phyloP scores from a whole-genome alignment of 2,888 invertebrate genomes.

The Troglohyphantes excavatus region DNA sequence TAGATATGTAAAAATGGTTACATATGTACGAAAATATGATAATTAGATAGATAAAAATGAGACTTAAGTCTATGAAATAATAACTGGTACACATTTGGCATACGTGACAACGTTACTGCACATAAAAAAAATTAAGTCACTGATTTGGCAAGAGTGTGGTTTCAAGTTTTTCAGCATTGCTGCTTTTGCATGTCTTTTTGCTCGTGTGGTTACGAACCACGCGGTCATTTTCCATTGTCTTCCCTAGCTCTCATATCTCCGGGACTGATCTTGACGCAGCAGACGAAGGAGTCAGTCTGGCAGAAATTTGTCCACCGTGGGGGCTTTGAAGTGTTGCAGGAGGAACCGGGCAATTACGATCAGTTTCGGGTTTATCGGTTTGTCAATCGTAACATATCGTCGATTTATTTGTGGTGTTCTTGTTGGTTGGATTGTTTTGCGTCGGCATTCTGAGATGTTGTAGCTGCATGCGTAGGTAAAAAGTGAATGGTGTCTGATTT shows the following conservation, averaged over 20 bases:
- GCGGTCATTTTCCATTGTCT: slow-evolving; percentile 32
- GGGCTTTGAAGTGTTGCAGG: slow-evolving; percentile 48
- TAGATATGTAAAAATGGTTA: too few species aligned
- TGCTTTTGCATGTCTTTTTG: slow-evolving; percentile 11
- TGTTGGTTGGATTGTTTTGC: neutral
- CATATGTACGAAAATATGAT: too few species aligned
- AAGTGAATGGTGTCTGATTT: slow-evolving; percentile 4
- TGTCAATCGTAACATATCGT: slow-evolving; percentile 59
- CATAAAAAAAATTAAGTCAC: too few species aligned
- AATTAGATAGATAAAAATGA: too few species aligned
- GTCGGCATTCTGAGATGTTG: slow-evolving; percentile 7
- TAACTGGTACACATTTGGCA: too few species aligned
- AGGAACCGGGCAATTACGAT: slow-evolving; percentile 57
- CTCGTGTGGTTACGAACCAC: slow-evolving; percentile 12
- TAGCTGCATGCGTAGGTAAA: neutral
- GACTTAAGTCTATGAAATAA: too few species aligned
- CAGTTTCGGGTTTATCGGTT: slow-evolving; percentile 59
- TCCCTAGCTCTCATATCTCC: neutral
- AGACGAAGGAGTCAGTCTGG: neutral
- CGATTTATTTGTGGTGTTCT: slow-evolving; percentile 42
- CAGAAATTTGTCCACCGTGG: slow-evolving; percentile 41
- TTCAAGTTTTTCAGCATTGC: too few species aligned
- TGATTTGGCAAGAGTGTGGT: too few species aligned
- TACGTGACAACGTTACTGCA: too few species aligned
- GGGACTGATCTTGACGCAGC: slow-evolving; percentile 11